phyloP scores from a whole-genome alignment of 1,140 invertebrate species.

The Eubasilissa regina region DNA sequence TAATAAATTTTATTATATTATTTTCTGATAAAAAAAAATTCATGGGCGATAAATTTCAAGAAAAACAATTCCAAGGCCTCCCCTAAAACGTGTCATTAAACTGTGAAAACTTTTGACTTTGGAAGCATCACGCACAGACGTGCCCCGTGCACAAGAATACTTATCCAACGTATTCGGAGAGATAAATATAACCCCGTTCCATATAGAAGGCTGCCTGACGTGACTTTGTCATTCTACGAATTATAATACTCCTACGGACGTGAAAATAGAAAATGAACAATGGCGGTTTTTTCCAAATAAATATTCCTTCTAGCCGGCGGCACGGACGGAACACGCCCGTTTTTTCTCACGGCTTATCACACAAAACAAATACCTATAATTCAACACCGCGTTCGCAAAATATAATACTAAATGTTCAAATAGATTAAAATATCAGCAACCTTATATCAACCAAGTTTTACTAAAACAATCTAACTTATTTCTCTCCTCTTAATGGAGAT shows the following conservation, averaged over 20 bases:
- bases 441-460: too few relatives aligned
- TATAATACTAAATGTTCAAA: background rate
- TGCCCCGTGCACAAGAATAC: background rate
- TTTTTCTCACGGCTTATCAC: slow-evolving; percentile 45
- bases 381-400: slow-evolving; percentile 20
- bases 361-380: slow-evolving; percentile 28
- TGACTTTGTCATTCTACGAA: slow-evolving; percentile 36
- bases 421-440: too few relatives aligned
- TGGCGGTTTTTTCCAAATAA: slow-evolving; percentile 46
- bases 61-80: too few relatives aligned
- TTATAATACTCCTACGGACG: slow-evolving; percentile 44
- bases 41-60: too few relatives aligned
- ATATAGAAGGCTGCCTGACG: slow-evolving; percentile 29
- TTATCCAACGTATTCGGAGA: background rate
- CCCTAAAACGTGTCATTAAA: slow-evolving; percentile 8
- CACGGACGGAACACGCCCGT: slow-evolving; percentile 23
- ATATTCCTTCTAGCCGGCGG: slow-evolving; percentile 31
- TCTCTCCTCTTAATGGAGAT: too few relatives aligned
- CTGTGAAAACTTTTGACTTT: slow-evolving; percentile 13
- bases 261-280: slow-evolving; percentile 54
- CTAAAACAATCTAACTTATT: too few relatives aligned
- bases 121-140: slow-evolving; percentile 11
- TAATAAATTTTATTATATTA: too few relatives aligned
- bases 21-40: too few relatives aligned
- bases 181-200: slow-evolving; percentile 32